Evolutionary conservation across 2,888 invertebrate species (phyloP), one percentile per base, ranked within the genome.

Genomic region (Phania funesta): DNA sequence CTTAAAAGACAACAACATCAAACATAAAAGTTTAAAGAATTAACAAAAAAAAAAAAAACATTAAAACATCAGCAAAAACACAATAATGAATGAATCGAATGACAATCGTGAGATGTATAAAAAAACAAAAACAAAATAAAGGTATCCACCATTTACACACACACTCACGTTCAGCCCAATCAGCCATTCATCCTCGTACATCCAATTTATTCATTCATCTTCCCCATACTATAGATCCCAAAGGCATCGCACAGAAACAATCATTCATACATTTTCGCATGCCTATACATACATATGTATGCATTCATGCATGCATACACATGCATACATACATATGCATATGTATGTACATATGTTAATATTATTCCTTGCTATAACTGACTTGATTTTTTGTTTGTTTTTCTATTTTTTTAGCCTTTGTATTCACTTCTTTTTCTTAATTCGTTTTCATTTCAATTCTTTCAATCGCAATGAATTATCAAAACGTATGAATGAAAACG

Each of bases 51-150:
- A 74, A 58, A 8, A 68, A 46, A 8, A 52, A 44, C 3, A 29
- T 52, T 29, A 41, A 52, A 67, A 56, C 46, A 67, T 46, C 38
- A 71, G 26, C 56, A 79, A 75, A 80, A 56, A 50, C 60, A 38
- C 62, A 64, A 65, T 77, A 83, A 83, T 83, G 80, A 84, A 84
- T 84, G 84, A 83, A 83, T 84, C 80, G 70, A 84, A 83, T 83
- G 83, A 83, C 83, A 83, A 68, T 79, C 67, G 35, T 41, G 67
- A 78, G 73, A 80, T 78, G 70, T 65, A 52, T 32, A 67, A 20
- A 67, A 62, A 32, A 56, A 75, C 29, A 77, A 71, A 29, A 58
- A 56, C 24, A 20, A 65, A 68, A 44, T 52, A 78, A 78, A 78
- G 82, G 82, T 82, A 80, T 58, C 56, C 58, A 80, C 52, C 41